Conservation (phyloP, 2,888 invertebrate species). For the Leptopterna dolabrata region DNA sequence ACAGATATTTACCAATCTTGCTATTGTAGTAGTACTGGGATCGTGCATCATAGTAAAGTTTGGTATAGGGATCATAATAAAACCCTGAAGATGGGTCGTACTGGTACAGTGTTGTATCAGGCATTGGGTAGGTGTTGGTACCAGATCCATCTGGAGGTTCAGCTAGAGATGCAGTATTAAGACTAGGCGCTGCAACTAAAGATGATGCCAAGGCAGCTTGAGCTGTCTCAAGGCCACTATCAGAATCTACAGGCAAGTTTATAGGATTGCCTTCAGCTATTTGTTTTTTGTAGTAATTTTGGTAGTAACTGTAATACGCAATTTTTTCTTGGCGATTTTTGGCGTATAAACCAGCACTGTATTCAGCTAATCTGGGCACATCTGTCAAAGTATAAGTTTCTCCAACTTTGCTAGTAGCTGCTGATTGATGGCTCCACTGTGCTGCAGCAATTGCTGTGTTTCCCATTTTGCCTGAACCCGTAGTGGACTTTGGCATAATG, state of each 20-base stretch:
- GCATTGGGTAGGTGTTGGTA: constrained; percentile 68
- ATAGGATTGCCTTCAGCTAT: constrained; percentile 70
- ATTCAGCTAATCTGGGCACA: constrained; percentile 79
- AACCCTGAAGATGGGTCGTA: constrained; percentile 96
- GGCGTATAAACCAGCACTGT: constrained; percentile 80
- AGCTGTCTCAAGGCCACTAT: constrained; percentile 88
- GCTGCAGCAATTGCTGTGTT: constrained; percentile 68
- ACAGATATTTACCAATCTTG: constrained; percentile 87
- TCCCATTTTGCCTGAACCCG: constrained; percentile 59
- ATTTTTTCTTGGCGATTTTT: constrained; percentile 78
- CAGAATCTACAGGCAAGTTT: constrained; percentile 66
- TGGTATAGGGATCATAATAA: constrained; percentile 93
- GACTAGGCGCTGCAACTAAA: constrained; percentile 57
- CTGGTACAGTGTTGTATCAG: constrained; percentile 91
- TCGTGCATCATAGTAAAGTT: constrained; percentile 95
- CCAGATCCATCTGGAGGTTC: constrained; percentile 64
- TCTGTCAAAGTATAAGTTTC: constrained; percentile 73
- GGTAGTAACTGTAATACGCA: constrained; percentile 78
- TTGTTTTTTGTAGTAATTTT: constrained; percentile 78
- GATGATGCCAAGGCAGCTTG: constrained; percentile 84
- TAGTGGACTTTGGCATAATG: constrained; percentile 34
- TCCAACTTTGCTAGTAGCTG: constrained; percentile 51
- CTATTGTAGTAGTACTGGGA: constrained; percentile 97
- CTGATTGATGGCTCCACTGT: constrained; percentile 67
- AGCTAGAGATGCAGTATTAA: background rate